Percentiles rank a stretch among this genome's conserved stretches.
Evolutionary conservation across 2,888 invertebrate species (phyloP).

Genomic region (Drosophila formosana): DNA sequence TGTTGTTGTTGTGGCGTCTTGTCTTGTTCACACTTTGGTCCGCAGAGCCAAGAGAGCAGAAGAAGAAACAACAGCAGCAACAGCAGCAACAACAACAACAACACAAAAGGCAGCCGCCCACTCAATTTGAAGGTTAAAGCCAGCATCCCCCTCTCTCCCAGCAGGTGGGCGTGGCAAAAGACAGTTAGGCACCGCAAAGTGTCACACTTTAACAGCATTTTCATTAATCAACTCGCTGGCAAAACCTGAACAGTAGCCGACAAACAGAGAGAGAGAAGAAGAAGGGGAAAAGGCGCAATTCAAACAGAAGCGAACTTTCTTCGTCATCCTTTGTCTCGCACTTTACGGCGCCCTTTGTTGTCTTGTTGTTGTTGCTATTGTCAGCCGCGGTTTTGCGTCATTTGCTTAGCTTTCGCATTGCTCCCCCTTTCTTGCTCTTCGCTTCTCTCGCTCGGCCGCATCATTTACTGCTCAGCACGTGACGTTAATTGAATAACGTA

Average conservation of each 20-base stretch:
- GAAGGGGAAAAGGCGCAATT: conserved; percentile 13
- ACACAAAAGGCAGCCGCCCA: conserved; percentile 42
- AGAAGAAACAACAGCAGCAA: not conserved
- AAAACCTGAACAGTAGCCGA: conserved; percentile 20
- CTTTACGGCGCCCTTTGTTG: conserved; percentile 24
- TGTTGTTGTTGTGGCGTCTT: conserved; percentile 48
- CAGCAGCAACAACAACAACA: not conserved
- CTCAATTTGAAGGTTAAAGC: conserved; percentile 54
- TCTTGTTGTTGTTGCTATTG: conserved; percentile 16
- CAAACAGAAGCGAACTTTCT: conserved; percentile 46
- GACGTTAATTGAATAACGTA: conserved; percentile 65
- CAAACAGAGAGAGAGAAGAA: not conserved
- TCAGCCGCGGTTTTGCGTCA: conserved; percentile 47
- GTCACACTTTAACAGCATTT: conserved; percentile 78
- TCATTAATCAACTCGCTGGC: conserved; percentile 71
- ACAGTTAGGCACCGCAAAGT: conserved; percentile 72
- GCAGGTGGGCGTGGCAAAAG: conserved; percentile 60
- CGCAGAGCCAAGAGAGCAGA: conserved; percentile 1
- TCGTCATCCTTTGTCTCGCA: conserved; percentile 52
- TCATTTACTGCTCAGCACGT: conserved; percentile 41
- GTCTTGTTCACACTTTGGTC: conserved; percentile 52
- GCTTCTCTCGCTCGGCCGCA: not conserved
- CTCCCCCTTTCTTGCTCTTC: not conserved
- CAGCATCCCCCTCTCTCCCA: conserved; percentile 1
- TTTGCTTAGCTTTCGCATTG: conserved; percentile 29